Evolutionary conservation across 2,888 invertebrate species (phyloP), one percentile per base, ranked within the genome.

Genomic region (Anarsia innoxiella): DNA sequence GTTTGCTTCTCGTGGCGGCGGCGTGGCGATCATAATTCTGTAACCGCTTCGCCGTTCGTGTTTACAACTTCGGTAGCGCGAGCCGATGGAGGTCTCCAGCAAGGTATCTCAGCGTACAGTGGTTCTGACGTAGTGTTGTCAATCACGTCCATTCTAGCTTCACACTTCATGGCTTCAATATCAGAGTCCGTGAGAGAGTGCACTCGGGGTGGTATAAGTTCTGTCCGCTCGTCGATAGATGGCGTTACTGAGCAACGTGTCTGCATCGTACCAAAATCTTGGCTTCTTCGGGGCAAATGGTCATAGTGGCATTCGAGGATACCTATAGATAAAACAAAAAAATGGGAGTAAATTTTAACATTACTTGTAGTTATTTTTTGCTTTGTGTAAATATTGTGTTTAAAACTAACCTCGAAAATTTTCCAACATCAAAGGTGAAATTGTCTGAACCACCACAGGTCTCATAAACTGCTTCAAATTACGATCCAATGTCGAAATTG

Each of bases 31-130:
- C 79, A 84, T 82, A 86, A 83, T 56, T 86, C 86, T 1, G 86
- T 86, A 2, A 86, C 72, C 2, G 85, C 86, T 66, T 86, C 86
- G 9, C 82, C 84, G 43, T 80, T 82, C 19, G 71, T 42, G 45
- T 79, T 82, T 12, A 84, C 57, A 11, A 80, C 65, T 62, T 78
- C 84, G 41, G 77, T 62, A 1, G 83, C 79, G 46, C 79, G 78
- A 51, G 79, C 82, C n/a, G 80, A 80, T 13, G 77, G 76, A 19
- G 84, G 80, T 53, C 76, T 59, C 82, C 80, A 85, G 45, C 75
- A 79, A 30, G 90, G 90, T 42, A 91, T 91, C 71, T 91, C 90
- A 42, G 90, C 91, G 53, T 91, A 91, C 13, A 91, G 66, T 32
- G 90, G 90, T 57, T 90, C 90, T 2, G 75, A 67, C 16, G 72